Conservation (phyloP, 2,888 invertebrate genomes). For the Chymomyza procnemis region DNA sequence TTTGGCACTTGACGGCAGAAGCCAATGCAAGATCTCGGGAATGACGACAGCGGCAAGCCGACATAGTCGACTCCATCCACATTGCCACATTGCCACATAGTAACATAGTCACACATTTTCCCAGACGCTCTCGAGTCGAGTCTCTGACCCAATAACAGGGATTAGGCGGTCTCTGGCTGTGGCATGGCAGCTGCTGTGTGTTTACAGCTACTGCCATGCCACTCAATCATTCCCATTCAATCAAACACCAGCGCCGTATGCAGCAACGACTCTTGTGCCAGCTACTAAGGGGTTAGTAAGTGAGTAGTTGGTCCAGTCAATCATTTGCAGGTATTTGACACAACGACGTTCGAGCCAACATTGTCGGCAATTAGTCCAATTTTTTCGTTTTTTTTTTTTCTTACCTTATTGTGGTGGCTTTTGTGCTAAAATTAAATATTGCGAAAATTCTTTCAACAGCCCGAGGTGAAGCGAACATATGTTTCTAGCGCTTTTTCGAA, state of each 20-base stretch:
- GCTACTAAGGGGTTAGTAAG: conserved; percentile 18
- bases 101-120: conserved; percentile 59
- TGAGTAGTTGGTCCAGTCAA: conserved; percentile 41
- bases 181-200: conserved; percentile 32
- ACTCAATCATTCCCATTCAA: conserved; percentile 62
- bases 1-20: conserved; percentile 60
- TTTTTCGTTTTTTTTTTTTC: conserved; percentile 46
- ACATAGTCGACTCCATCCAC: background rate
- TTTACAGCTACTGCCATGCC: conserved; percentile 34
- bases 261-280: conserved; percentile 13
- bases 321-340: conserved; percentile 23
- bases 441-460: conserved; percentile 66
- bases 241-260: conserved; percentile 45
- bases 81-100: conserved; percentile 61
- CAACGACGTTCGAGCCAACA: conserved; percentile 33
- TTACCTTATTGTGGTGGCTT: conserved; percentile 20
- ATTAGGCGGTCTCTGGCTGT: conserved; percentile 52
- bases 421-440: conserved; percentile 70
- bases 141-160: conserved; percentile 69
- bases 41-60: background rate
- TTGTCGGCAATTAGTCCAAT: conserved; percentile 71
- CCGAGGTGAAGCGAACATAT: conserved; percentile 48
- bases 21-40: background rate
- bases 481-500: conserved; percentile 34
- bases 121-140: conserved; percentile 50